Evolutionary conservation across 2,113 vertebrate species (phyloP).

Genomic region (Vidua chalybeata): DNA sequence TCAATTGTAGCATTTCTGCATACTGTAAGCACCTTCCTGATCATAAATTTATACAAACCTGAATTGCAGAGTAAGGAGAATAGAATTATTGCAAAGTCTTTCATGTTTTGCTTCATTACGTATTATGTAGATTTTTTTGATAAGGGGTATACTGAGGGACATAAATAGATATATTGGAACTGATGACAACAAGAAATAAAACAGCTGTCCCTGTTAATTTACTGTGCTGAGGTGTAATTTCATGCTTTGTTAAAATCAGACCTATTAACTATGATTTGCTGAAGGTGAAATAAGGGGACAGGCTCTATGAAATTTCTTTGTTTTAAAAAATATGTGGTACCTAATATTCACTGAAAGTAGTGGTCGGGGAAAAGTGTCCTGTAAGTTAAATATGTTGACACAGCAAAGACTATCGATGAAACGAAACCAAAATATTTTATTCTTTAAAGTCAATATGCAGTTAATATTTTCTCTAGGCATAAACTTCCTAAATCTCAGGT

Average conservation of each 20-base stretch:
- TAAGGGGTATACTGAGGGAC: background rate
- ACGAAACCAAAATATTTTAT: background rate
- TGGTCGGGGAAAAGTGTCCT: background rate
- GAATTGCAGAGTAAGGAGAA: background rate
- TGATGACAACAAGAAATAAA: conserved; percentile 14
- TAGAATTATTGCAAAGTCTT: conserved; percentile 4
- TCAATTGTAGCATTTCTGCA: background rate
- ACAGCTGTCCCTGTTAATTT: conserved; percentile 43
- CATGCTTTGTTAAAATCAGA: conserved; percentile 52
- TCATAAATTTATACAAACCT: background rate
- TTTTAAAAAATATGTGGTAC: background rate
- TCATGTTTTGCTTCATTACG: conserved; percentile 37
- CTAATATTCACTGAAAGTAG: background rate
- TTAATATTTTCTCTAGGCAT: background rate
- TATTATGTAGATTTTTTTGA: background rate
- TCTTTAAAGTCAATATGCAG: background rate
- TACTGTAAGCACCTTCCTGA: background rate
- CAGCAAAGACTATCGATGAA: background rate
- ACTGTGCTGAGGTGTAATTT: conserved; percentile 52
- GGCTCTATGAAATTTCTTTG: background rate
- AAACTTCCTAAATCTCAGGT: background rate
- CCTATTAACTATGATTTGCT: background rate
- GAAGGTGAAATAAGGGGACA: conserved; percentile 28
- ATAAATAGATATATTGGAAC: conserved; percentile 18
- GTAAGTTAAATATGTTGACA: background rate